Conservation (phyloP, 2,113 vertebrate species). For the Tragelaphus strepsiceros region DNA sequence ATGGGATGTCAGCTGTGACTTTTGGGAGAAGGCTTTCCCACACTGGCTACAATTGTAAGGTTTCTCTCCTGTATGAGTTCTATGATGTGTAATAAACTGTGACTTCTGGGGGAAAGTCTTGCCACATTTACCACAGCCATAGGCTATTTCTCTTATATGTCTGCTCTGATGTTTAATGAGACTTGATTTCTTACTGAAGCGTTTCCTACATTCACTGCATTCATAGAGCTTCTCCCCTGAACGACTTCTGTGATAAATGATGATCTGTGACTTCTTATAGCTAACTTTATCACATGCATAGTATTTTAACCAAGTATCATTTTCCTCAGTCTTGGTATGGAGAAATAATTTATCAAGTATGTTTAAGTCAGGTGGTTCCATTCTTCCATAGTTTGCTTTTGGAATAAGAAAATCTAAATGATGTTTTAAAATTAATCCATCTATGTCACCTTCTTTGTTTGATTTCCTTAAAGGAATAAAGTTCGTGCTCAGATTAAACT, state of each 20-base stretch:
- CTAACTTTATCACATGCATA: constrained; percentile 30
- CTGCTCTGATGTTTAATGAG: constrained; percentile 66
- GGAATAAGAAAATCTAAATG: constrained; percentile 55
- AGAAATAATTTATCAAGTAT: constrained; percentile 60
- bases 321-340: constrained; percentile 35
- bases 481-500: not conserved
- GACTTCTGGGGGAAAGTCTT: constrained; percentile 60
- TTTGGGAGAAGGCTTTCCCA: constrained; percentile 65
- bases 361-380: constrained; percentile 4
- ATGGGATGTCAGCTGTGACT: constrained; percentile 69
- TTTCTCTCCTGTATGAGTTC: constrained; percentile 61
- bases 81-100: constrained; percentile 57
- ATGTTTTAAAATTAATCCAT: constrained; percentile 52
- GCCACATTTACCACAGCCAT: constrained; percentile 57
- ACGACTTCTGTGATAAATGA: constrained; percentile 61
- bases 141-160: constrained; percentile 56
- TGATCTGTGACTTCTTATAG: constrained; percentile 60
- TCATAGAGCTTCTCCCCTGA: constrained; percentile 65
- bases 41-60: constrained; percentile 62
- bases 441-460: constrained; percentile 6
- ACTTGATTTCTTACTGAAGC: constrained; percentile 57
- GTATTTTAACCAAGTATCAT: constrained; percentile 50
- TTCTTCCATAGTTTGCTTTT: constrained; percentile 23
- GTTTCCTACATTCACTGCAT: constrained; percentile 68
- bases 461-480: constrained; percentile 47